phyloP scores from a whole-genome alignment of 2,797 vertebrate species.

The Acanthurus lineatus region DNA sequence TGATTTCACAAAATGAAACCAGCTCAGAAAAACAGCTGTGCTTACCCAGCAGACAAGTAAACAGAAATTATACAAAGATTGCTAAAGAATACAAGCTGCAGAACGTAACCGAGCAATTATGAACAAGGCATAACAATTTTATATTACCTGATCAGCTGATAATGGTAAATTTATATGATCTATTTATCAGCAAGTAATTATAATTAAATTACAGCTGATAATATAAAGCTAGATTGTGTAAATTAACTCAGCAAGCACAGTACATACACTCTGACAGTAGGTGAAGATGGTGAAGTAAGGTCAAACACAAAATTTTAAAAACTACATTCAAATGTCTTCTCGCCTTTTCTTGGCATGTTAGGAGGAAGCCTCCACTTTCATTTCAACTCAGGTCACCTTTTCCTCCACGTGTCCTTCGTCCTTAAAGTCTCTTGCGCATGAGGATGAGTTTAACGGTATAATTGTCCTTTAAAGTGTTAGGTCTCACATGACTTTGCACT shows the following conservation, averaged over 20 bases:
- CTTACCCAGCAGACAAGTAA: constrained; percentile 6
- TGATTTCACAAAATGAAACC: neutral
- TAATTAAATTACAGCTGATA: no score
- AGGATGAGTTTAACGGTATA: constrained; percentile 6
- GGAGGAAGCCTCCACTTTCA: neutral
- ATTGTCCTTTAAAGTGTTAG: constrained; percentile 1
- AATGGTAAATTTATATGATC: no score
- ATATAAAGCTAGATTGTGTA: no score
- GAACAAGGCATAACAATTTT: neutral
- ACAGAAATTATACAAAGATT: neutral
- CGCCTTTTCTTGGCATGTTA: neutral
- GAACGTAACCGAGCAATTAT: constrained; percentile 2
- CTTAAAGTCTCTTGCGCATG: neutral
- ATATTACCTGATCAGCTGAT: neutral
- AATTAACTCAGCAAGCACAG: no score
- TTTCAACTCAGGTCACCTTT: neutral
- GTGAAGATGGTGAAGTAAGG: no score
- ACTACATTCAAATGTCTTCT: neutral
- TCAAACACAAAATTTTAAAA: neutral
- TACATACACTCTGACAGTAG: no score
- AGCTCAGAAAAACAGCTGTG: neutral
- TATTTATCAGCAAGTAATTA: no score
- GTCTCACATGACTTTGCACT: constrained; percentile 85
- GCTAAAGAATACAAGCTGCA: constrained; percentile 15
- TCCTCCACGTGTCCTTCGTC: neutral